Evolutionary conservation across 1,140 invertebrate species (phyloP), one percentile per base, ranked within the genome.

Genomic region (Eubasilissa regina): DNA sequence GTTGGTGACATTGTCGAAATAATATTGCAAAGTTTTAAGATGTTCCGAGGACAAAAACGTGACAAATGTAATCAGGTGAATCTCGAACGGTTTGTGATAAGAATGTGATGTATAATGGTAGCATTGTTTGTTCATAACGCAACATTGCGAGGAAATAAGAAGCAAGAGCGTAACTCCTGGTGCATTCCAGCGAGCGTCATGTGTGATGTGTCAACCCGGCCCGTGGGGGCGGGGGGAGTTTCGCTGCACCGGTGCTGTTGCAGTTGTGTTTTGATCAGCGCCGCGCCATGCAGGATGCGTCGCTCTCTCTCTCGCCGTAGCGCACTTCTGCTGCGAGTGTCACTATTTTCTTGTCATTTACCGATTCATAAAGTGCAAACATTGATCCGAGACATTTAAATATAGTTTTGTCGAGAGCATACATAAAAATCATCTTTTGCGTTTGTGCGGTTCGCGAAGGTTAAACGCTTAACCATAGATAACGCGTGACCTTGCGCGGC

Each of bases 401-500:
- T 60, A 19, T 60, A 21, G 17, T 11, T 60, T 60, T 21, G 25
- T 21, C 21, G 4, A 19, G 17, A 21, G 11, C 15, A 19, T 19
- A 19, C 56, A 4, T 12, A 11, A 6, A 21, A 60, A 3, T 60
- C 3, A 12, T n/a, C n/a, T n/a, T n/a, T n/a, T n/a, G n/a, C 21
- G 15, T 15, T 66, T 25, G 62, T 17, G 62, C 13, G 45, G 62
- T 43, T 66, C 43, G 45, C 35, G 58, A 77, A 77, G 75, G 75
- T 77, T 77, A 70, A 77, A 77, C 47, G 19, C 70, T 77, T 77
- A 70, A 70, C 75, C 62, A 77, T 77, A 77, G 75, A 77, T 77
- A 77, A 77, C 75, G 75, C 48, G 64, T 51, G 75, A 77, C 75
- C 75, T 77, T 77, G 75, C 55, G 75, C 17, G 25, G 56, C 53